Percentiles rank a stretch among this genome's conserved stretches.
These are phyloP conservation scores for Enteromius trimaculatus DNA, from an alignment of 2,797 vertebrate species.

Conservation along the genomic window DNA sequence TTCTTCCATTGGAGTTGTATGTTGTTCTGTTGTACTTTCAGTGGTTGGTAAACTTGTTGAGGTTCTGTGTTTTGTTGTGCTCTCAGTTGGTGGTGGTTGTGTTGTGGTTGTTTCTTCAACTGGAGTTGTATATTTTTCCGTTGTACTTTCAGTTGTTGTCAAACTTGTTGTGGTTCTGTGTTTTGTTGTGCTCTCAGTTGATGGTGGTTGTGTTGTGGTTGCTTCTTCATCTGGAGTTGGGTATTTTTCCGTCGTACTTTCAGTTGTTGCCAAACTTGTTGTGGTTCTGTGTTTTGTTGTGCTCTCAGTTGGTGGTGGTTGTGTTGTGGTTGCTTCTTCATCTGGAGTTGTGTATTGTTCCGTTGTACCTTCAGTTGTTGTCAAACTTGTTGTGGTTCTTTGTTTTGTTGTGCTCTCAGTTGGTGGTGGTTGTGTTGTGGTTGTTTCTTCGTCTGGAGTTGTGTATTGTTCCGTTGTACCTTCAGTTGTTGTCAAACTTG, in stretches of 20 bases:
- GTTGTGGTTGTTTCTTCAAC: background rate
- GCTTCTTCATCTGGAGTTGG: background rate
- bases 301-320: background rate
- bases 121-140: background rate
- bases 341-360: background rate
- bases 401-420: background rate
- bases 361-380: background rate
- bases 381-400: background rate
- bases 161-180: background rate
- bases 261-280: background rate
- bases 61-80: background rate
- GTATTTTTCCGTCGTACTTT: background rate
- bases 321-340: background rate
- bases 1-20: too few species aligned
- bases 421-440: background rate
- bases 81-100: background rate
- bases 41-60: background rate
- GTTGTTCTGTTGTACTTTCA: background rate
- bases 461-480: background rate
- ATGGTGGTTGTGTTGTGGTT: background rate
- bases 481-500: background rate
- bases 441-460: background rate
- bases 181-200: background rate
- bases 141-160: background rate
- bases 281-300: background rate